Evolutionary conservation across 2,888 invertebrate species (phyloP).

Genomic region (Drosophila tripunctata): DNA sequence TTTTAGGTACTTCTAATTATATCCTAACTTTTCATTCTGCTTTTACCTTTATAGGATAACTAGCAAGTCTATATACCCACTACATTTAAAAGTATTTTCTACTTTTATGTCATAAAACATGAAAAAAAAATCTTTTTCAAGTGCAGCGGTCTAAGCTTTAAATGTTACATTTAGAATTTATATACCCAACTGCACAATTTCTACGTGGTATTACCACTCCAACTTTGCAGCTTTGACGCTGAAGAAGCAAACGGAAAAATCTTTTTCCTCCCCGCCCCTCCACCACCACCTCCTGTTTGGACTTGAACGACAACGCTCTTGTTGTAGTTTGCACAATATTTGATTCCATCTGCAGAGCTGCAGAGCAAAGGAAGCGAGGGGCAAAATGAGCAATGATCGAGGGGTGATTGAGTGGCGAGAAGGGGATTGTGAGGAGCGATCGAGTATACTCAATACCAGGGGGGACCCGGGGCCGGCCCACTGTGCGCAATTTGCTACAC

Average conservation of each 20-base stretch:
- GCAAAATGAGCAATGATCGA: background rate
- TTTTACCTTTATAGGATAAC: background rate
- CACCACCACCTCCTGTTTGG: conserved; percentile 62
- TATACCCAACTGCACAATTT: background rate
- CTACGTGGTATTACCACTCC: conserved; percentile 26
- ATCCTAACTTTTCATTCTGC: too few species aligned
- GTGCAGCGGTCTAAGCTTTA: background rate
- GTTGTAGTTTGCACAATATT: conserved; percentile 78
- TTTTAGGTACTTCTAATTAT: too few species aligned
- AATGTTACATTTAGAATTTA: too few species aligned
- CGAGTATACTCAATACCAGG: conserved; percentile 47
- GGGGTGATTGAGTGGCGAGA: background rate
- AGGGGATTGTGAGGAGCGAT: conserved; percentile 1
- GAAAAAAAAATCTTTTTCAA: background rate
- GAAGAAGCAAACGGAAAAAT: conserved; percentile 19
- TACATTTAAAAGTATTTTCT: background rate
- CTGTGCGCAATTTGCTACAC: conserved; percentile 77
- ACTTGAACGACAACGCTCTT: conserved; percentile 68
- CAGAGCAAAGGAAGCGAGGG: conserved; percentile 6
- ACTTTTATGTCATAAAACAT: background rate
- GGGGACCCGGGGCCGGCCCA: conserved; percentile 67
- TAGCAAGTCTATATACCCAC: background rate
- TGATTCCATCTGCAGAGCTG: conserved; percentile 73
- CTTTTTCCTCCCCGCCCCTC: conserved; percentile 43
- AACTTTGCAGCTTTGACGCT: conserved; percentile 28